Evolutionary conservation across 2,888 invertebrate species (phyloP).

Genomic region (Caenorhabditis plicata): DNA sequence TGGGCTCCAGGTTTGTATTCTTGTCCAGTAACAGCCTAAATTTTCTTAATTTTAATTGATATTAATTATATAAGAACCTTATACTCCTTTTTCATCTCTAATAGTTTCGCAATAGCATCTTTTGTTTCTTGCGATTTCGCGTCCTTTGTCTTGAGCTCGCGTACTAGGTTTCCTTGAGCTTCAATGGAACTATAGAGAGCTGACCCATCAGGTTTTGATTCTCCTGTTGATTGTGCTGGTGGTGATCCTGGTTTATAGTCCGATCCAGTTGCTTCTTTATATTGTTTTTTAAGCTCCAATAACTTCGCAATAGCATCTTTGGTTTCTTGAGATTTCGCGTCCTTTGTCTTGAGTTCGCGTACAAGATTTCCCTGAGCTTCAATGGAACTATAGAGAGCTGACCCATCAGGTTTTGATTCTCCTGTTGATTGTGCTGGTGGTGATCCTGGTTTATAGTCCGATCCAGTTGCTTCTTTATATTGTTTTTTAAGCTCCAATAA

Average conservation of each 20-base stretch:
- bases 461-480: conserved; percentile 69
- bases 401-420: too few species aligned
- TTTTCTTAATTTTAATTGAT: too few species aligned
- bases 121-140: conserved; percentile 69
- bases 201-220: conserved; percentile 2
- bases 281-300: conserved; percentile 77
- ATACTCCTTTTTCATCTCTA: conserved; percentile 73
- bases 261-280: conserved; percentile 70
- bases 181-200: conserved; percentile 50
- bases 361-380: conserved; percentile 73
- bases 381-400: conserved; percentile 53
- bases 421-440: conserved; percentile 36
- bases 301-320: conserved; percentile 71
- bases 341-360: conserved; percentile 72
- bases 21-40: conserved; percentile 73
- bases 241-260: conserved; percentile 50
- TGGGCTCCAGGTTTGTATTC: conserved; percentile 49
- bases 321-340: conserved; percentile 66
- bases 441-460: conserved; percentile 47
- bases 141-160: conserved; percentile 72
- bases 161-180: conserved; percentile 74
- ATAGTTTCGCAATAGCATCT: conserved; percentile 72
- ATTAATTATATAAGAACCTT: too few species aligned
- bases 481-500: conserved; percentile 75
- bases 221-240: conserved; percentile 30